phyloP scores from a whole-genome alignment of 2,113 vertebrate species.

The Antigone vipio region DNA sequence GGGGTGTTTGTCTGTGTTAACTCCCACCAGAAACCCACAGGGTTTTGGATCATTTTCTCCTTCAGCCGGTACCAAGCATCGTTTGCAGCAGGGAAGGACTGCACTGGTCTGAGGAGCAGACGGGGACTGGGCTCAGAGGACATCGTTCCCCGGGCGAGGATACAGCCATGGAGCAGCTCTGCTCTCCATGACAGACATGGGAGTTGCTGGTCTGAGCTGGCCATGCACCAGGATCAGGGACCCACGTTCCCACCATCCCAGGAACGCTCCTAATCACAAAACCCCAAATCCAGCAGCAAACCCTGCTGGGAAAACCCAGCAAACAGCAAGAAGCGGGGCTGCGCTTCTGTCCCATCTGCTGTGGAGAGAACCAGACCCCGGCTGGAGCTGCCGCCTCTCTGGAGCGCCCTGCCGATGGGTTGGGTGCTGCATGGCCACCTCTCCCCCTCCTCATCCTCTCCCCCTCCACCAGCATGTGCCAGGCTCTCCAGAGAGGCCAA shows the following conservation, averaged over 20 bases:
- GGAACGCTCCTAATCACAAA: background rate
- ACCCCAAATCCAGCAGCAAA: background rate
- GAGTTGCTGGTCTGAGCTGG: background rate
- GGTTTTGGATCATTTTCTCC: slow-evolving; percentile 42
- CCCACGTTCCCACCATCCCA: fast-evolving
- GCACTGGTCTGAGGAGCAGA: background rate
- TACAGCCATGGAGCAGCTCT: background rate
- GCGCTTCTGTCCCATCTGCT: background rate
- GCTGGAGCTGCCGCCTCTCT: background rate
- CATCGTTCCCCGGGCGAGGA: background rate
- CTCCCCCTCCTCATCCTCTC: background rate
- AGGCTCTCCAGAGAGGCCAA: background rate
- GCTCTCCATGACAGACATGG: fast-evolving
- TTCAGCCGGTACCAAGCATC: background rate
- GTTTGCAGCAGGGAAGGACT: background rate
- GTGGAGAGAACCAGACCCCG: background rate
- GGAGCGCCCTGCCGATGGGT: fast-evolving
- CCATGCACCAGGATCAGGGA: background rate
- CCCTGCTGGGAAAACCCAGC: background rate
- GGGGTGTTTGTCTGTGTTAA: background rate
- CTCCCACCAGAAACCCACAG: slow-evolving; percentile 65
- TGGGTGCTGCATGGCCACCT: fast-evolving
- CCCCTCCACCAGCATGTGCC: fast-evolving
- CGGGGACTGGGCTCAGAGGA: fast-evolving
- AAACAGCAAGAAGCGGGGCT: background rate